Percentiles rank a stretch among this genome's conserved stretches.
These are phyloP conservation scores for Dermatophagoides farinae DNA, from an alignment of 1,140 invertebrate genomes.

Conservation along the genomic window DNA sequence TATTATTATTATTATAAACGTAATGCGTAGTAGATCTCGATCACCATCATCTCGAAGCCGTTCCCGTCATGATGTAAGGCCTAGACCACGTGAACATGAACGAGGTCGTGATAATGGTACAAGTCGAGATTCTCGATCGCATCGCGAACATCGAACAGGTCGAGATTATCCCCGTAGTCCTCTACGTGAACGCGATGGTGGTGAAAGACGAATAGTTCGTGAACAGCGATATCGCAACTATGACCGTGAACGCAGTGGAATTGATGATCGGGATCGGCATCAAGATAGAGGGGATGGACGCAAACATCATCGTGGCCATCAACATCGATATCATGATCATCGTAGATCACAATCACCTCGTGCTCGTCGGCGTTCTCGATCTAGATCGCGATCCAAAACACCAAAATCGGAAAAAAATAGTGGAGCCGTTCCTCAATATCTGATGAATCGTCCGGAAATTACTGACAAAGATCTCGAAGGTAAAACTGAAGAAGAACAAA, in stretches of 20 bases:
- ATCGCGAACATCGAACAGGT: neutral
- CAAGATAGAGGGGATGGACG: neutral
- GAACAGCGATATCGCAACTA: conserved; percentile 4
- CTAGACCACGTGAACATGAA: neutral
- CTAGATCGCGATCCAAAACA: neutral
- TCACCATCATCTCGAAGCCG: neutral
- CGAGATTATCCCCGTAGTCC: neutral
- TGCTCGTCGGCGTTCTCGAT: neutral
- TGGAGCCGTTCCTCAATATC: conserved; percentile 19
- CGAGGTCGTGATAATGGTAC: neutral
- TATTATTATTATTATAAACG: neutral
- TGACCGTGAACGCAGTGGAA: neutral
- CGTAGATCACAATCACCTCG: neutral
- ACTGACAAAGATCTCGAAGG: conserved; percentile 49
- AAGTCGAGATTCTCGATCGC: neutral
- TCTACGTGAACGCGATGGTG: neutral
- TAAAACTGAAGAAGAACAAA: conserved; percentile 70
- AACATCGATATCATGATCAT: neutral
- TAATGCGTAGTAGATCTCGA: conserved; percentile 1
- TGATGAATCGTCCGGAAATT: conserved; percentile 19
- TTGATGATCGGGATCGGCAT: neutral
- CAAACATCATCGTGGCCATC: neutral
- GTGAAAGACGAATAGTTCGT: neutral
- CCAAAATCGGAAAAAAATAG: neutral
- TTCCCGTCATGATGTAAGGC: neutral